phyloP scores from a whole-genome alignment of 2,113 vertebrate species.

The Aix galericulata region DNA sequence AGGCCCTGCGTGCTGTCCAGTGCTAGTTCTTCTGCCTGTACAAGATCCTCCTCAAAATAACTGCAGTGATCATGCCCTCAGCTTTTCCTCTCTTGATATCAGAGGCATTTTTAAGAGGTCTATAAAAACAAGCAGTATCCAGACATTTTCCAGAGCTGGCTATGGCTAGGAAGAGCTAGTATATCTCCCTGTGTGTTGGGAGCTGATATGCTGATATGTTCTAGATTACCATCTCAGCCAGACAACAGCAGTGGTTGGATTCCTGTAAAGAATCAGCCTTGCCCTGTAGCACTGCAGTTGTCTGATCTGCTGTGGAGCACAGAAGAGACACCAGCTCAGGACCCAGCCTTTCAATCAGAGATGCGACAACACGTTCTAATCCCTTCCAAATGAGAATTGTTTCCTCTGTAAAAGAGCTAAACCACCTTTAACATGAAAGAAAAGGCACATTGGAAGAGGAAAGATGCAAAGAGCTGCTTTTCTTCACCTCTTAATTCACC shows the following conservation, averaged over 20 bases:
- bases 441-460: not conserved
- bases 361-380: not conserved
- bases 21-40: not conserved
- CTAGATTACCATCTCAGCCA: not conserved
- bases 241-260: not conserved
- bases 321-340: not conserved
- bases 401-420: not conserved
- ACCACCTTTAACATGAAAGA: not conserved
- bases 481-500: not conserved
- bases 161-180: not conserved
- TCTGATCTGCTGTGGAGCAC: not conserved
- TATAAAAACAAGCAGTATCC: not conserved
- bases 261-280: not conserved
- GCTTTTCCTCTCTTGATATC: not conserved
- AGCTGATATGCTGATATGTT: not conserved
- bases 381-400: not conserved
- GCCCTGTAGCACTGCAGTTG: not conserved
- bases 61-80: fast-evolving
- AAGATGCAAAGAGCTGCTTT: not conserved
- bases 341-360: not conserved
- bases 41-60: fast-evolving
- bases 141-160: not conserved
- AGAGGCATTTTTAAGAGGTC: not conserved
- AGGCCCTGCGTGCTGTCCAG: not conserved
- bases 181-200: not conserved